Evolutionary conservation across 2,888 invertebrate genomes (phyloP).

Genomic region (Molanna angustata): DNA sequence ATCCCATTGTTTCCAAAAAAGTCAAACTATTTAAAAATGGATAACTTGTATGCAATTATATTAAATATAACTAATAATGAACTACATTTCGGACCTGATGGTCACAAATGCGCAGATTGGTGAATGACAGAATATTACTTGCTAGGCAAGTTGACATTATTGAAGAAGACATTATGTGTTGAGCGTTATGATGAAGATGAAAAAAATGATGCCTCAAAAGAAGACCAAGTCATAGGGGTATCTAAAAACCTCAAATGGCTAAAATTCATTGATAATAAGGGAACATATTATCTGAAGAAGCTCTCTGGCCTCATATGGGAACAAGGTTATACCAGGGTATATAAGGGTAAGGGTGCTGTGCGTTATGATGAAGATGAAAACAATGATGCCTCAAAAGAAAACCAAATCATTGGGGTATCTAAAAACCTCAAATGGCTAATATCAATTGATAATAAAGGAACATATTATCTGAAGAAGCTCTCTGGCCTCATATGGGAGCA

Average conservation of each 20-base stretch:
- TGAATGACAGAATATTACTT: too few relatives aligned
- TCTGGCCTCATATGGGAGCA: slow-evolving; percentile 89
- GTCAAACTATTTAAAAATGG: too few relatives aligned
- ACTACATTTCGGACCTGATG: too few relatives aligned
- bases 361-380: too few relatives aligned
- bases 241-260: slow-evolving; percentile 75
- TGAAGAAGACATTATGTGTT: too few relatives aligned
- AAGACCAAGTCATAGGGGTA: slow-evolving; percentile 60
- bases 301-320: slow-evolving; percentile 92
- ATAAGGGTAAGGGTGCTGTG: too few relatives aligned
- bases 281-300: slow-evolving; percentile 74
- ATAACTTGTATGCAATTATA: too few relatives aligned
- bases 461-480: slow-evolving; percentile 79
- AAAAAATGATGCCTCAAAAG: slow-evolving; percentile 48
- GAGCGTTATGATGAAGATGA: too few relatives aligned
- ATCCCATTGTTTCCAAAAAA: too few relatives aligned
- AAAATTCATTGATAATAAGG: slow-evolving; percentile 79
- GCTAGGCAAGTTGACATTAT: too few relatives aligned
- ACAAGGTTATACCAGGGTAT: slow-evolving; percentile 75
- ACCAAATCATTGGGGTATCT: slow-evolving; percentile 60
- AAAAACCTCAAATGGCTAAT: slow-evolving; percentile 81
- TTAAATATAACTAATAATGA: too few relatives aligned
- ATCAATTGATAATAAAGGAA: slow-evolving; percentile 74
- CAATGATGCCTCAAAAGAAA: slow-evolving; percentile 49
- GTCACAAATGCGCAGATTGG: too few relatives aligned